Conservation (phyloP, 30 jellyfish, hydroid and myxozoan genomes). For the Cassiopea xamachana region DNA sequence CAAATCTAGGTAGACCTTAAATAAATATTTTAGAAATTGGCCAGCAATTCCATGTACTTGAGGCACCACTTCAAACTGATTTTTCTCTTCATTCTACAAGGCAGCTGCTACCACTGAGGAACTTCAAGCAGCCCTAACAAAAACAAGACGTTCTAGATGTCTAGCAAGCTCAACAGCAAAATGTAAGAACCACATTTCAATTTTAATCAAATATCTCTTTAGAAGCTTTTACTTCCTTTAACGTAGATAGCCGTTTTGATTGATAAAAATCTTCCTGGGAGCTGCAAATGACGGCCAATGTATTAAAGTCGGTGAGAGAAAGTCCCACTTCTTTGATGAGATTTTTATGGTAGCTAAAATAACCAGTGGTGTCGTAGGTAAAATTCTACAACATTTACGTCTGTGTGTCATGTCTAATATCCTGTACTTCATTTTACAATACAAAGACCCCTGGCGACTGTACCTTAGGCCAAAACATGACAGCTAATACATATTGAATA, state of each 20-base stretch:
- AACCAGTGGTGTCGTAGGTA: neutral
- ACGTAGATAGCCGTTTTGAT: no score
- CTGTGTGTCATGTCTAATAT: neutral
- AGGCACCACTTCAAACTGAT: no score
- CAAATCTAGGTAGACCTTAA: no score
- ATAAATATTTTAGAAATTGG: no score
- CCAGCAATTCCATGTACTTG: no score
- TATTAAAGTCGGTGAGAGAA: neutral
- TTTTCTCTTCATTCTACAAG: no score
- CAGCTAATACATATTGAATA: neutral
- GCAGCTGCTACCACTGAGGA: no score
- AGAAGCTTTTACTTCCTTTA: neutral
- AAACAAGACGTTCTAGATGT: neutral
- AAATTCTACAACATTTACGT: neutral
- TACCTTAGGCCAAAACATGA: constrained; percentile 4
- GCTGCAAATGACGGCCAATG: constrained; percentile 1
- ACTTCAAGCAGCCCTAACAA: neutral
- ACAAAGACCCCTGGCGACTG: constrained; percentile 5
- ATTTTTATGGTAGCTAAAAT: neutral
- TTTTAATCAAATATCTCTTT: constrained; percentile 3
- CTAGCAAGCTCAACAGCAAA: neutral
- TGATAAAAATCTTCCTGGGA: constrained; percentile 1
- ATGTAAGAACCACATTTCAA: neutral
- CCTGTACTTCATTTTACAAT: constrained; percentile 1
- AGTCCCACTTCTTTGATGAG: neutral